Percentiles rank a stretch among this genome's conserved stretches.
phyloP scores from a whole-genome alignment of 2,888 invertebrate genomes.

The Arrhopalites spinosus region DNA sequence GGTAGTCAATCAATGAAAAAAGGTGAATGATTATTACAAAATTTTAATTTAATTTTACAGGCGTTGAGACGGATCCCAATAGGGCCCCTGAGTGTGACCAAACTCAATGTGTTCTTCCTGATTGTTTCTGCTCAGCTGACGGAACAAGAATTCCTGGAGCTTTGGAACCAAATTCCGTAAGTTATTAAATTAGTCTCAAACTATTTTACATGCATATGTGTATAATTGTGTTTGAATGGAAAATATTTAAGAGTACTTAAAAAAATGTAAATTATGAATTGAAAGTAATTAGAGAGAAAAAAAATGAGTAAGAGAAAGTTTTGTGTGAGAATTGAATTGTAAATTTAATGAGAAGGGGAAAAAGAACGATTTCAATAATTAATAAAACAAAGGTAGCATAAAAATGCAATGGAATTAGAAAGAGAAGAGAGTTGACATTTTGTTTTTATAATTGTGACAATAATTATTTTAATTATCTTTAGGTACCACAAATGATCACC shows the following conservation, averaged over 20 bases:
- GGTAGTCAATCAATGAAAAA: too few species aligned
- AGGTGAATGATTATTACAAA: neutral
- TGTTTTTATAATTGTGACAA: neutral
- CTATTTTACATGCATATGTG: neutral
- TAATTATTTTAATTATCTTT: neutral
- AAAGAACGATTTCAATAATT: neutral
- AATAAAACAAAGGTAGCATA: neutral
- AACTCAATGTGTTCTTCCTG: conserved; percentile 82
- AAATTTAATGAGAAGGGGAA: neutral
- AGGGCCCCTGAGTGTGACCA: conserved; percentile 88
- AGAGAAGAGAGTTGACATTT: conserved; percentile 4
- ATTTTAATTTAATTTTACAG: conserved; percentile 31
- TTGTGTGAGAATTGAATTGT: neutral
- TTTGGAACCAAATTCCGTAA: conserved; percentile 54
- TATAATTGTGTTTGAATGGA: neutral
- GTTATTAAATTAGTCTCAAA: too few species aligned
- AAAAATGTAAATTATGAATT: neutral
- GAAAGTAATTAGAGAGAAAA: neutral
- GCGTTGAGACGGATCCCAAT: conserved; percentile 72
- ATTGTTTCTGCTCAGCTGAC: conserved; percentile 93
- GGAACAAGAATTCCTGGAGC: conserved; percentile 86
- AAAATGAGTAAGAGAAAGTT: neutral
- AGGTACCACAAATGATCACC: conserved; percentile 90
- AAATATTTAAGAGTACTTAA: neutral
- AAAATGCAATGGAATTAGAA: neutral